These are phyloP conservation scores for Bothrops jararaca DNA, from an alignment of 2,113 vertebrate species.

Conservation along the genomic window DNA sequence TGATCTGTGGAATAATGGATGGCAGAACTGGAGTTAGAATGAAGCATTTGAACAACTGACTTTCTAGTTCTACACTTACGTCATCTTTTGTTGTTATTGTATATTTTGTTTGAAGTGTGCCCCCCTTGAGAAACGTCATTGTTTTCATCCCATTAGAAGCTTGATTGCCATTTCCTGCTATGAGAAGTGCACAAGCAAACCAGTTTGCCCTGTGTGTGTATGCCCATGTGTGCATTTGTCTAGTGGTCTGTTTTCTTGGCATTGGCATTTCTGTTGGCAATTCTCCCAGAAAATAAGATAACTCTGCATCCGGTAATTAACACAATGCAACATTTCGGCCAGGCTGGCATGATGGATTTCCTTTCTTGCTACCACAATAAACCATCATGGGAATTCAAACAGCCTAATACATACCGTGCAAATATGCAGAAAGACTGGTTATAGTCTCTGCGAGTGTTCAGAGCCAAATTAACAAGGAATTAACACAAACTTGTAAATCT, in stretches of 20 bases:
- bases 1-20: neutral
- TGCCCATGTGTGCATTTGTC: neutral
- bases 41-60: neutral
- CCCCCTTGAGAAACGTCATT: neutral
- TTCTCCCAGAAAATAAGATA: neutral
- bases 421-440: neutral
- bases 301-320: neutral
- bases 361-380: neutral
- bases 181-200: neutral
- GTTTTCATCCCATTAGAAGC: neutral
- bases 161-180: neutral
- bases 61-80: neutral
- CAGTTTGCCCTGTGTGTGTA: neutral
- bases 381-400: neutral
- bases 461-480: neutral
- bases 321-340: neutral
- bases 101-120: neutral
- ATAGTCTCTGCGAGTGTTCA: neutral
- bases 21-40: neutral
- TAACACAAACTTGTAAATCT: neutral
- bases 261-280: neutral
- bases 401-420: neutral
- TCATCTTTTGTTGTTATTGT: neutral
- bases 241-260: neutral
- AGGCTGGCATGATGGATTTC: neutral